phyloP scores from a whole-genome alignment of 2,888 invertebrate genomes.

The Malthinus flaveolus region DNA sequence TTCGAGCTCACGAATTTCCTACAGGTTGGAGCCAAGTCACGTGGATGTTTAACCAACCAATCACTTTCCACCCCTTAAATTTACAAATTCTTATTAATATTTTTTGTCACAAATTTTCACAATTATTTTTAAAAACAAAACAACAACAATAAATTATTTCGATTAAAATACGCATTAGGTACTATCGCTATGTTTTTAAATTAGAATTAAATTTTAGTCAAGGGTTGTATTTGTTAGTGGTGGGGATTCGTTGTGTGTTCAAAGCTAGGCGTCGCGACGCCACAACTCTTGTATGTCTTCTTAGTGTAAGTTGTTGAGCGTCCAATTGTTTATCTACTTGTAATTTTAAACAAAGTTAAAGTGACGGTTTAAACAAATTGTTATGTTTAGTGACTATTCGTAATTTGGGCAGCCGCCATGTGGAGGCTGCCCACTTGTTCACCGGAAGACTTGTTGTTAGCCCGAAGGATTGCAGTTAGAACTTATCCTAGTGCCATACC shows the following conservation, averaged over 20 bases:
- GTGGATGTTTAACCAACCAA: conserved; percentile 9
- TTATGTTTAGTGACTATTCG: conserved; percentile 16
- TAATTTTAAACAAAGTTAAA: neutral
- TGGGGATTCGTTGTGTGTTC: conserved; percentile 28
- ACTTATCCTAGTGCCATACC: conserved; percentile 54
- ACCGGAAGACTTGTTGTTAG: conserved; percentile 54
- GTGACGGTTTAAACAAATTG: neutral
- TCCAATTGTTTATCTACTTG: neutral
- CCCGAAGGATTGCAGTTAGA: conserved; percentile 50
- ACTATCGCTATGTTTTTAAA: neutral
- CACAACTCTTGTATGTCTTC: conserved; percentile 33
- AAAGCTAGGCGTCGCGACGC: conserved; percentile 31
- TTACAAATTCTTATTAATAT: neutral
- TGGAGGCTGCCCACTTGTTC: conserved; percentile 56
- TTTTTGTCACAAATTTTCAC: neutral
- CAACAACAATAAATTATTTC: neutral
- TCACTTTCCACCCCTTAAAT: neutral
- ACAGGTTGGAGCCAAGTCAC: conserved; percentile 26
- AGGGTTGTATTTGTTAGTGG: conserved; percentile 24
- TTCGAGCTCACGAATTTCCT: conserved; percentile 39
- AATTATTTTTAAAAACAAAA: neutral
- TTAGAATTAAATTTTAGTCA: neutral
- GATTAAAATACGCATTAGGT: neutral
- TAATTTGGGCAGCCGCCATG: conserved; percentile 47
- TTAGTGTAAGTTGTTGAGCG: neutral